Base-by-base conservation (phyloP, 1,140 invertebrate genomes). In the Sinonovacula constricta region DNA sequence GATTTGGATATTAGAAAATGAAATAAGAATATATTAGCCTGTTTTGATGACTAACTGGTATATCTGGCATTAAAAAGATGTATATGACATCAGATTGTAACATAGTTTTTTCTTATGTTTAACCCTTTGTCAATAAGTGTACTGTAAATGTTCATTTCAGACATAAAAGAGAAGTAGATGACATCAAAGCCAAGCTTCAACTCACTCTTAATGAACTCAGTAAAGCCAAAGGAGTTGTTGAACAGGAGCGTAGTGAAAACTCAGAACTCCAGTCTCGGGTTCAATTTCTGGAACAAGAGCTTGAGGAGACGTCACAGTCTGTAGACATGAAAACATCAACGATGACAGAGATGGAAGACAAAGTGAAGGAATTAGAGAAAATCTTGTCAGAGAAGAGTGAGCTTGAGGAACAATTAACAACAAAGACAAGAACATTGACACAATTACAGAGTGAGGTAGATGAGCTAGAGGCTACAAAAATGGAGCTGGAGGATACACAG, bases 171-270 rank as follows among this genome's bases (percentile, higher is more conserved):
- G 88, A 89, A 62, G 68, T 86, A 12, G 85, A 87, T n/a, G 85
- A 87, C 63, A 72, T 89, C 39, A 86, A 86, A 66, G 57, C 83
- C 14, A 88, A 89, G 68, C 69, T 89, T 28, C 84, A 89, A 51
- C 67, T 88, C 33, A 84, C 86, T 10, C 71, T 89, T 59, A 79
- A 82, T 51, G 88, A 89, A 66, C 67, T 89, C 28, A 74, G 81
- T 28, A 84, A 83, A 80, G 76, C 83, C 22, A 86, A 85, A 54
- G 26, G 66, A n/a, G 28, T 65, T 2, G 26, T 82, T 1, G 85
- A 88, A 26, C 77, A 83, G 30, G 75, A 83, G 33, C 53, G 69
- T 26, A 69, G 65, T 51, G 70, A 75, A 68, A 80, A 62, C n/a
- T 63, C 69, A 5, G 63, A 68, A 60, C 57, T 78, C 5, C 69